A percentile compares a stretch with the other conserved stretches of the same genome.
Conservation (phyloP, 2,888 invertebrate genomes). For the Drosophila pseudotakahashii region DNA sequence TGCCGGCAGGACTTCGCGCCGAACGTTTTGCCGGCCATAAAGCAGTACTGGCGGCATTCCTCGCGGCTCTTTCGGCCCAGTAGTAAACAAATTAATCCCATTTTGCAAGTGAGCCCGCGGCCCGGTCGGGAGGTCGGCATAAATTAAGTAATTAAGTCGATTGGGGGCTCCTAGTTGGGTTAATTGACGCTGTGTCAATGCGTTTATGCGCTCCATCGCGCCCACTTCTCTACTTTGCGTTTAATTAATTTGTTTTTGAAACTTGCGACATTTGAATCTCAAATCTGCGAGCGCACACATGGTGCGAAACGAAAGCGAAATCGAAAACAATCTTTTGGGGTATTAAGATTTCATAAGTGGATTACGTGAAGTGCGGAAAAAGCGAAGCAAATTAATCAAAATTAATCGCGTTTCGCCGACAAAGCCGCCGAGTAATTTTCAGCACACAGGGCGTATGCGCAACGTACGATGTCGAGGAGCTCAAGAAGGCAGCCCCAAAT, state of each 20-base stretch:
- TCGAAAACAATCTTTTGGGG: slow-evolving; percentile 34
- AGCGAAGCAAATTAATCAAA: slow-evolving; percentile 65
- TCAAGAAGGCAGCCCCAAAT: slow-evolving; percentile 64
- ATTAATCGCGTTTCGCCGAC: slow-evolving; percentile 71
- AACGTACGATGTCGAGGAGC: slow-evolving; percentile 40
- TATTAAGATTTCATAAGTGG: slow-evolving; percentile 48
- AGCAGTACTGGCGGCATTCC: slow-evolving; percentile 31
- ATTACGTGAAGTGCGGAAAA: slow-evolving; percentile 47
- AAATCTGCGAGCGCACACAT: slow-evolving; percentile 32
- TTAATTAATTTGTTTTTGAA: slow-evolving; percentile 40
- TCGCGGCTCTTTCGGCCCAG: slow-evolving; percentile 31
- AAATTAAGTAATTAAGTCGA: slow-evolving; percentile 76
- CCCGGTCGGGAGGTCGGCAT: slow-evolving; percentile 52
- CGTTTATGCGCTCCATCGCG: slow-evolving; percentile 56
- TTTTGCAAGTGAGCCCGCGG: slow-evolving; percentile 49
- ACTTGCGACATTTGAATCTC: slow-evolving; percentile 1
- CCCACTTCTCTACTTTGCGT: slow-evolving; percentile 43
- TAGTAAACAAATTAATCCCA: slow-evolving; percentile 77
- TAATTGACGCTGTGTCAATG: slow-evolving; percentile 79
- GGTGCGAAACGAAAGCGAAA: slow-evolving; percentile 21
- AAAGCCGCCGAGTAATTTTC: slow-evolving; percentile 67
- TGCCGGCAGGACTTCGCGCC: slow-evolving; percentile 5
- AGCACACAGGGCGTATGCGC: slow-evolving; percentile 68
- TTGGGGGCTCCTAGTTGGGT: slow-evolving; percentile 46
- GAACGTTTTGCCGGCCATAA: slow-evolving; percentile 36